These are phyloP conservation scores for Pemphigus obesinymphae DNA, from an alignment of 1,140 invertebrate genomes.

Conservation along the genomic window DNA sequence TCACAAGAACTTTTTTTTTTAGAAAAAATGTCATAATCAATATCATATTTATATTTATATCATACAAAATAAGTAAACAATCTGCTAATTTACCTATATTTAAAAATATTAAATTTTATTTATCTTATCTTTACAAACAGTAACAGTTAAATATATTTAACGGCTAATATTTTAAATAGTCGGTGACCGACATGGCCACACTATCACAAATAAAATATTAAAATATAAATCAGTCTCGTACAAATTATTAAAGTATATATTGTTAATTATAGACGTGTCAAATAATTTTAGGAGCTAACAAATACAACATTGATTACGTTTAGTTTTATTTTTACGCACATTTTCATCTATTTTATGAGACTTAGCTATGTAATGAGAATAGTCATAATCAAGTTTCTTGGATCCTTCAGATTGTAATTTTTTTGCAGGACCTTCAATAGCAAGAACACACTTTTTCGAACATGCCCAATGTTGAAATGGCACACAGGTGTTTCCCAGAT, in stretches of 20 bases:
- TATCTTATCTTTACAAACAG: not conserved
- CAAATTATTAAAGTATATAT: not conserved
- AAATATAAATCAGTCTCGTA: conserved; percentile 38
- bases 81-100: not conserved
- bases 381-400: conserved; percentile 49
- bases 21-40: too few relatives aligned
- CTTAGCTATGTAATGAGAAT: conserved; percentile 43
- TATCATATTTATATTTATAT: not conserved
- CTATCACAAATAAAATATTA: conserved; percentile 30
- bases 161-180: conserved; percentile 18
- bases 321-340: not conserved
- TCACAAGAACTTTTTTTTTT: too few relatives aligned
- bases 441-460: conserved; percentile 52
- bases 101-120: conserved; percentile 20
- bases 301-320: not conserved
- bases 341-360: not conserved
- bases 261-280: not conserved
- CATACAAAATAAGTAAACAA: not conserved
- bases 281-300: not conserved
- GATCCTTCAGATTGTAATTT: conserved; percentile 49
- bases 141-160: conserved; percentile 9
- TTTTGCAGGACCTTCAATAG: conserved; percentile 54
- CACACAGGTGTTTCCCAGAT: conserved; percentile 56
- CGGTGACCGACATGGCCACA: not conserved
- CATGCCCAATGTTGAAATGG: conserved; percentile 57